phyloP scores from a whole-genome alignment of 92 coral and sea anemone genomes.

The Bergia puertoricense region DNA sequence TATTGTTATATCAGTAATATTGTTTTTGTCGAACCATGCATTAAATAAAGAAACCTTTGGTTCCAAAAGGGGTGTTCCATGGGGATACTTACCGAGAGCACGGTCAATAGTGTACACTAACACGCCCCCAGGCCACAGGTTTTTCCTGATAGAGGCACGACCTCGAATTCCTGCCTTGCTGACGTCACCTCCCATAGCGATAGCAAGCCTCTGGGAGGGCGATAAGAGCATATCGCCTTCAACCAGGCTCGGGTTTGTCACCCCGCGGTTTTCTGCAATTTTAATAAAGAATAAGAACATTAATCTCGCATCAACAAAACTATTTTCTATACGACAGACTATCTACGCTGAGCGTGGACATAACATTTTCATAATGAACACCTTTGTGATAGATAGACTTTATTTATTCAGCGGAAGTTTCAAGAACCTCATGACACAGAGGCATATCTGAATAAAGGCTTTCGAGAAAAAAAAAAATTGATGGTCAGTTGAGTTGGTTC shows the following conservation, averaged over 20 bases:
- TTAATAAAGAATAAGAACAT: background rate
- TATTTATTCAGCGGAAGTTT: no score
- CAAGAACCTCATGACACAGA: no score
- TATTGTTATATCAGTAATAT: no score
- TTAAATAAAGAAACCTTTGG: background rate
- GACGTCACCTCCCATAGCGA: background rate
- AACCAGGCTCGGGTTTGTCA: background rate
- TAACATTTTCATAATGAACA: no score
- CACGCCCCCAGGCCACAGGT: background rate
- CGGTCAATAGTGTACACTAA: background rate
- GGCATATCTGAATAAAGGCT: no score
- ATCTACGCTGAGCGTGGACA: no score
- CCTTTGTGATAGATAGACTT: no score
- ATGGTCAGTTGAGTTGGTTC: no score
- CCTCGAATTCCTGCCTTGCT: background rate
- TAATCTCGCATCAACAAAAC: no score
- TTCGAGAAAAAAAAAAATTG: no score
- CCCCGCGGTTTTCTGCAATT: background rate
- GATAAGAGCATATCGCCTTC: slow-evolving; percentile 9
- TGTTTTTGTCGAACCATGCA: background rate
- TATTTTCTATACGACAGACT: no score
- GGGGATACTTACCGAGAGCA: background rate
- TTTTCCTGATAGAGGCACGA: background rate
- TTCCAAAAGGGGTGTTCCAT: background rate
- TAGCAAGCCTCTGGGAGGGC: background rate